Evolutionary conservation across 2,888 invertebrate species (phyloP), one percentile per base, ranked within the genome.

Genomic region (Muscina levida): DNA sequence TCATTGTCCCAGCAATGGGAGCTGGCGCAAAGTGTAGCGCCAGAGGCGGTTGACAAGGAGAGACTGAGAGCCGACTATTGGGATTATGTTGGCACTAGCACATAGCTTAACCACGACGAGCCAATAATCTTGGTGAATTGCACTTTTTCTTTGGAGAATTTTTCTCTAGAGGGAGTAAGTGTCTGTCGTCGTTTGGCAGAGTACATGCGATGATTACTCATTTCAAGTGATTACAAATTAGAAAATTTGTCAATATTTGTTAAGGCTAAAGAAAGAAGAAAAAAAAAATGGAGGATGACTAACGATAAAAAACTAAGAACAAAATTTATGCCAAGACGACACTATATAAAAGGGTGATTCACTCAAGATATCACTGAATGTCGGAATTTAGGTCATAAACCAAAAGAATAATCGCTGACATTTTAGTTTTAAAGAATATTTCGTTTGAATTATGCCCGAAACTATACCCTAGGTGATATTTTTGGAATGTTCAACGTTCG

Each of bases 41-140:
- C 22, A 8, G 17, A 15, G 15, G n/a, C 8, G 19, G 19, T 5
- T 17, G 48, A 10, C 6, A 44, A 17, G 46, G 5, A 15, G 5
- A 46, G n/a, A 31, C 31, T 5, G 46, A 22, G n/a, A 31, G 31
- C 22, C 11, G 51, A 17, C 22, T 19, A 51, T 1, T 19, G 51
- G 51, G 13, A 62, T 62, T 42, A 19, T 42, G 42, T 22, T 19
- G 39, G 22, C 13, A 3, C 39, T 53, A 22, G 15, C 15, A 56
- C 39, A 62, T 19, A 39, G 62, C 39, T 62, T 62, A 22, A 62
- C 42, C 3, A 5, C 0, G 22, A 62, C 19, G 42, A 19, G 42
- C 22, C 42, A 42, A 31, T 62, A 42, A 62, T 62, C 62, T 19
- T 37, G 19, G 13, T 62, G 62, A 62, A 42, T 62, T 62, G 62